Conservation (phyloP, 1,140 invertebrate species). For the Diorhabda elongata region DNA sequence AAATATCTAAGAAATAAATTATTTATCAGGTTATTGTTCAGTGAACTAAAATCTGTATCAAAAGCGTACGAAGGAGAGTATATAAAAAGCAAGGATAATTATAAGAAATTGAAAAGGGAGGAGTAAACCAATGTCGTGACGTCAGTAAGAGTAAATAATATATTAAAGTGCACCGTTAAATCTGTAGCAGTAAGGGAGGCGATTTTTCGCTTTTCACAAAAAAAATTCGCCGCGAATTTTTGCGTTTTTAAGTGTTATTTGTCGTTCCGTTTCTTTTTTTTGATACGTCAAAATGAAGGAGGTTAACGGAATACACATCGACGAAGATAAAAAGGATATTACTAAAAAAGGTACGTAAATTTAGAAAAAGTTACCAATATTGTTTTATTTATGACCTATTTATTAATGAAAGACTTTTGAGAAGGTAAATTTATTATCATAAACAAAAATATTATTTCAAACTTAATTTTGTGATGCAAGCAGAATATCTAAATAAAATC, state of each 20-base stretch:
- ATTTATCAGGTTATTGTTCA: constrained; percentile 3
- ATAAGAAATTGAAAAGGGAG: constrained; percentile 32
- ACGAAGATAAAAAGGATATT: constrained; percentile 8
- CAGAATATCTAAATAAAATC: no score
- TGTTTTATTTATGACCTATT: no score
- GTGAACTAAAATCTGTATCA: constrained; percentile 16
- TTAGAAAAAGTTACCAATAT: not conserved
- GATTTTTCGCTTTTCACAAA: constrained; percentile 9
- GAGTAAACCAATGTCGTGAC: constrained; percentile 32
- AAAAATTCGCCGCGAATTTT: not conserved
- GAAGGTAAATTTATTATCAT: no score
- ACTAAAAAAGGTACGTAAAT: constrained; percentile 13
- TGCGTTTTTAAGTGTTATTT: not conserved
- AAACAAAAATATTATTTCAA: no score
- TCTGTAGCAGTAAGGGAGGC: not conserved
- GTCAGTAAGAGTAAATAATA: constrained; percentile 26
- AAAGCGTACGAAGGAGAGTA: constrained; percentile 7
- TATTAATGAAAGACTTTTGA: no score
- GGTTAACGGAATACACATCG: constrained; percentile 7
- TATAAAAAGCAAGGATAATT: constrained; percentile 32
- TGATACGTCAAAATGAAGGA: constrained; percentile 12
- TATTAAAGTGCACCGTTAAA: constrained; percentile 18
- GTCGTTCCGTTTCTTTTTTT: not conserved
- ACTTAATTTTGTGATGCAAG: no score
- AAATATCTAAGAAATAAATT: not conserved